Conservation (phyloP, 2,113 vertebrate genomes). For the Myodes glareolus region DNA sequence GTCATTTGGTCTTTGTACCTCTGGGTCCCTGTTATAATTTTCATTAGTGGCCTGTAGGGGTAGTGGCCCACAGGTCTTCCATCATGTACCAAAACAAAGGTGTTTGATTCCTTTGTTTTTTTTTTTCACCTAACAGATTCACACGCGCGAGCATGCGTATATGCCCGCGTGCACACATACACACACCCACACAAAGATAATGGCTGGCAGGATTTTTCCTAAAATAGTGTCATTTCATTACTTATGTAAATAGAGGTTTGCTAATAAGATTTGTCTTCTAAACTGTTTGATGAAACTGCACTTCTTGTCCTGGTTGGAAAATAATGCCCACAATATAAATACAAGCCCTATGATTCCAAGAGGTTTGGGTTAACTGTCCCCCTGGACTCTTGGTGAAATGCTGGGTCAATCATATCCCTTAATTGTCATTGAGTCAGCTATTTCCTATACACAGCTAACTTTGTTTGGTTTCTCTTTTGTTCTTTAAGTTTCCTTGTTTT, state of each 20-base stretch:
- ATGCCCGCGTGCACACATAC: not conserved
- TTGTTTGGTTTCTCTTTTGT: not conserved
- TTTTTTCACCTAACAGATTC: not conserved
- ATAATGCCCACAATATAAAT: not conserved
- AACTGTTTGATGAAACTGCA: not conserved
- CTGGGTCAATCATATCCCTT: not conserved
- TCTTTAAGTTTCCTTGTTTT: not conserved
- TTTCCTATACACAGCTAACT: not conserved
- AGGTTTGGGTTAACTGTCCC: not conserved
- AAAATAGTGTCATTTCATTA: not conserved
- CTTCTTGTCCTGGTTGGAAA: not conserved
- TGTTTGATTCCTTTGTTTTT: not conserved
- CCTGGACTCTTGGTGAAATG: not conserved
- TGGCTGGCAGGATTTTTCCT: not conserved
- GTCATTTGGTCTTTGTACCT: fast-evolving
- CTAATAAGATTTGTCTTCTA: not conserved
- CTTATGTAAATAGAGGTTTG: not conserved
- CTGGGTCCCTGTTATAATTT: not conserved
- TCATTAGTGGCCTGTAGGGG: not conserved
- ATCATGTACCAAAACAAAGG: not conserved
- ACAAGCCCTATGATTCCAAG: not conserved
- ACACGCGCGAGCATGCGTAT: not conserved
- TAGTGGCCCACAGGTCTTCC: not conserved
- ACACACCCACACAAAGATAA: slow-evolving; percentile 22
- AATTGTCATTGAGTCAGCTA: not conserved